phyloP scores from a whole-genome alignment of 2,113 vertebrate species.

The Clarias magur region DNA sequence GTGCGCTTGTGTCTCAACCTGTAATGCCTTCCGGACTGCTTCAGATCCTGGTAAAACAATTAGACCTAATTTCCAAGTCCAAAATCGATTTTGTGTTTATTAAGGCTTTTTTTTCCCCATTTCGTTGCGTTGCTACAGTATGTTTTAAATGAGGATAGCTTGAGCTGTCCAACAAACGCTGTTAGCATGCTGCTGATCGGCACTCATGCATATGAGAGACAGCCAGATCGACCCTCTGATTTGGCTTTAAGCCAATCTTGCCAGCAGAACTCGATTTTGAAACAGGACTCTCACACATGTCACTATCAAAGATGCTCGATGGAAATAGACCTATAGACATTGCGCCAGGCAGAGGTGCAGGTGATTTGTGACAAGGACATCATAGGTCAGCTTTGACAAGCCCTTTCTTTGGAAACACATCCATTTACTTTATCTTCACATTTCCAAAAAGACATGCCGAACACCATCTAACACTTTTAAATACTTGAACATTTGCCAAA shows the following conservation, averaged over 20 bases:
- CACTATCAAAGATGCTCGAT: background rate
- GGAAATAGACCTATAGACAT: background rate
- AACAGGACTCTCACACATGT: background rate
- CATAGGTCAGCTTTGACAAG: background rate
- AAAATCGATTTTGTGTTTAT: background rate
- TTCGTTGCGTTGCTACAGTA: too few species aligned
- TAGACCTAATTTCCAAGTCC: background rate
- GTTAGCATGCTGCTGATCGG: background rate
- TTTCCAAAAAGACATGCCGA: background rate
- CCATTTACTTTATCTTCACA: background rate
- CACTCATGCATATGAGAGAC: background rate
- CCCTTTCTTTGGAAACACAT: background rate
- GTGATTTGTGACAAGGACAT: background rate
- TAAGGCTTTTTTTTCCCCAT: background rate
- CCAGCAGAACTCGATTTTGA: background rate
- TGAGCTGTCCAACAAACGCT: background rate
- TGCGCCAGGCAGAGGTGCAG: background rate
- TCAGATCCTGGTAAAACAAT: background rate
- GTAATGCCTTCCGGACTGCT: background rate
- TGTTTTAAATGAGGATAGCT: background rate
- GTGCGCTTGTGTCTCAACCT: constrained; percentile 11
- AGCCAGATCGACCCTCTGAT: background rate
- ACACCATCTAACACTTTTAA: background rate
- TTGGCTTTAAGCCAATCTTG: background rate
- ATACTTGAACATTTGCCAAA: background rate